phyloP scores from a whole-genome alignment of 2,888 invertebrate species.

The Abscondita cerata region DNA sequence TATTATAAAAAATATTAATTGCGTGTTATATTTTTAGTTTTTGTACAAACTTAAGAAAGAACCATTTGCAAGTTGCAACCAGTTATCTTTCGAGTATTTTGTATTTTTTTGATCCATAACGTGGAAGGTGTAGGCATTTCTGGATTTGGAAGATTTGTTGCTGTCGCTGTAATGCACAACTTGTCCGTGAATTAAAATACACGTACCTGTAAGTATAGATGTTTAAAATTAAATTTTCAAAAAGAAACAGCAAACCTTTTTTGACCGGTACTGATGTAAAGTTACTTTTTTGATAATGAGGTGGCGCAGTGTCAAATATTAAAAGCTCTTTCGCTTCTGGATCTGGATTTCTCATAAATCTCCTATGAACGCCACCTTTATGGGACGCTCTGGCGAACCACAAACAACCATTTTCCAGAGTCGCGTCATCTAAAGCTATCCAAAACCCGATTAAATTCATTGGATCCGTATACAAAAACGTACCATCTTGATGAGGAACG shows the following conservation, averaged over 20 bases:
- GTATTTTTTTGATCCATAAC: conserved; percentile 81
- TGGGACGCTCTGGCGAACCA: conserved; percentile 94
- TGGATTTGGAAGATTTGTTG: conserved; percentile 82
- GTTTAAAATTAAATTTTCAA: background rate
- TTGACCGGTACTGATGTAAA: conserved; percentile 82
- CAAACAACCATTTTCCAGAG: conserved; percentile 91
- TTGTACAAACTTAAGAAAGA: conserved; percentile 76
- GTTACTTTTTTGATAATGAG: conserved; percentile 74
- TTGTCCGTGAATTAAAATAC: conserved; percentile 89
- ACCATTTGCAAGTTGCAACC: conserved; percentile 80
- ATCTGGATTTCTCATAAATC: conserved; percentile 75
- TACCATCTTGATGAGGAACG: conserved; percentile 83
- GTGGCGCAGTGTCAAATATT: conserved; percentile 72
- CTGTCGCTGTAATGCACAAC: conserved; percentile 92
- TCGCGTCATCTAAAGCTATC: conserved; percentile 96
- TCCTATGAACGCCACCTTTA: conserved; percentile 78
- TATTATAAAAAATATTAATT: no score
- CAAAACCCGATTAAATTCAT: conserved; percentile 86
- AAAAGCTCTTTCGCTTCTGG: conserved; percentile 65
- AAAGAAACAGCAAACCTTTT: conserved; percentile 69
- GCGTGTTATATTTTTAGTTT: no score
- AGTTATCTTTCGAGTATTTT: conserved; percentile 81
- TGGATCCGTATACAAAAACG: conserved; percentile 87
- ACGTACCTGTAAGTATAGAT: conserved; percentile 69
- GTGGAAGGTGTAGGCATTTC: conserved; percentile 97